Conservation (phyloP, 2,888 invertebrate genomes). For the Thyatira batis region DNA sequence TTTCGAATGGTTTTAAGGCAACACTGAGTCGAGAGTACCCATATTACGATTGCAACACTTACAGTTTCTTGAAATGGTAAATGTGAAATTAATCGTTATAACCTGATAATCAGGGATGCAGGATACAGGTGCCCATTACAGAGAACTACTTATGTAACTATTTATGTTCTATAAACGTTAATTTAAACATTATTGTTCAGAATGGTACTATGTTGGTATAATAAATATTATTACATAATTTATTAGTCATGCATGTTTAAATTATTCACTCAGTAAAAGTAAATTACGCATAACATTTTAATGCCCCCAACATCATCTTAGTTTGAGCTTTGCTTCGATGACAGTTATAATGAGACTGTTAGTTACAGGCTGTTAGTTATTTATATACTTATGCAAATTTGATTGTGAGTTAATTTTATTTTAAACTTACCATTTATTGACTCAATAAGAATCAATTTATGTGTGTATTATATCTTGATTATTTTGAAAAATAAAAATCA, state of each 20-base stretch:
- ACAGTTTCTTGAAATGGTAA: background rate
- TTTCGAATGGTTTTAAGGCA: background rate
- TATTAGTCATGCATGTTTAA: background rate
- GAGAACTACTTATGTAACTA: background rate
- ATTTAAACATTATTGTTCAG: background rate
- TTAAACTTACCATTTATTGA: too few species aligned
- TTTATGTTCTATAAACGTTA: background rate
- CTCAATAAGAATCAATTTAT: too few species aligned
- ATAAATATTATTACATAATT: background rate
- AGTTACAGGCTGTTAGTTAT: too few species aligned
- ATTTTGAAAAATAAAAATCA: background rate
- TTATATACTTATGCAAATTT: too few species aligned
- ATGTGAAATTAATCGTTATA: background rate
- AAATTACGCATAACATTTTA: too few species aligned
- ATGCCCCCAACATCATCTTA: too few species aligned
- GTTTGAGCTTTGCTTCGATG: too few species aligned
- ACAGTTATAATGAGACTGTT: too few species aligned
- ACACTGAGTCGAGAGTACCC: background rate
- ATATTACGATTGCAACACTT: background rate
- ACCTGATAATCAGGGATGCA: background rate
- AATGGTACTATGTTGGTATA: background rate
- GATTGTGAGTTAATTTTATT: too few species aligned
- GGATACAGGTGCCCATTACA: background rate
- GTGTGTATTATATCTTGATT: background rate
- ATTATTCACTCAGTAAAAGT: too few species aligned